A percentile compares a stretch with the other conserved stretches of the same genome.
Evolutionary conservation across 2,888 invertebrate genomes (phyloP).

Genomic region (Phalera bucephala): DNA sequence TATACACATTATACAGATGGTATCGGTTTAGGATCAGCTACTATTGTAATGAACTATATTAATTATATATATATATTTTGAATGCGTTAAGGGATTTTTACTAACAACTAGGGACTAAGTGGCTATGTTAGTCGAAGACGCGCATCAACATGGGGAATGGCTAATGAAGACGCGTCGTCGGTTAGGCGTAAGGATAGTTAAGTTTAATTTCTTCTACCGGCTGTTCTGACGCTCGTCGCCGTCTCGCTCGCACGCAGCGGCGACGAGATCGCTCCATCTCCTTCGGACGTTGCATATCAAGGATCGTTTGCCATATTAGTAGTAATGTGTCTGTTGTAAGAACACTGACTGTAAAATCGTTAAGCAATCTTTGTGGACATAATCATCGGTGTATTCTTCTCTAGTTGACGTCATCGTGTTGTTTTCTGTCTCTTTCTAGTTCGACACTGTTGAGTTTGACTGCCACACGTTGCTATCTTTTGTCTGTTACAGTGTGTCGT

Average conservation of each 20-base stretch:
- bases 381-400: conserved; percentile 66
- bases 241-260: conserved; percentile 42
- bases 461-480: conserved; percentile 23
- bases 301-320: conserved; percentile 78
- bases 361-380: conserved; percentile 70
- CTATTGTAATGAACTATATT: conserved; percentile 61
- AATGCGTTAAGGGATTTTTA: conserved; percentile 81
- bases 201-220: conserved; percentile 33
- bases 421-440: conserved; percentile 38
- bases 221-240: conserved; percentile 31
- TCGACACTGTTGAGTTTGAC: conserved; percentile 23
- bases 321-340: conserved; percentile 49
- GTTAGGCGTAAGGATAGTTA: conserved; percentile 45
- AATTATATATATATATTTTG: conserved; percentile 79
- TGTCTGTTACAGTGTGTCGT: conserved; percentile 23
- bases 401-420: conserved; percentile 46
- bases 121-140: conserved; percentile 56
- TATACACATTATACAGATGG: conserved; percentile 72
- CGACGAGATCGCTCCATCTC: conserved; percentile 35
- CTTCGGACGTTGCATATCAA: conserved; percentile 66
- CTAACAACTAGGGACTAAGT: conserved; percentile 78
- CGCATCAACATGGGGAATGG: conserved; percentile 44
- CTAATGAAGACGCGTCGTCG: conserved; percentile 41
- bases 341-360: conserved; percentile 51
- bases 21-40: conserved; percentile 71